Percentiles rank a stretch among this genome's conserved stretches.
These are phyloP conservation scores for Elgaria multicarinata DNA, from an alignment of 2,113 vertebrate genomes.

Conservation along the genomic window DNA sequence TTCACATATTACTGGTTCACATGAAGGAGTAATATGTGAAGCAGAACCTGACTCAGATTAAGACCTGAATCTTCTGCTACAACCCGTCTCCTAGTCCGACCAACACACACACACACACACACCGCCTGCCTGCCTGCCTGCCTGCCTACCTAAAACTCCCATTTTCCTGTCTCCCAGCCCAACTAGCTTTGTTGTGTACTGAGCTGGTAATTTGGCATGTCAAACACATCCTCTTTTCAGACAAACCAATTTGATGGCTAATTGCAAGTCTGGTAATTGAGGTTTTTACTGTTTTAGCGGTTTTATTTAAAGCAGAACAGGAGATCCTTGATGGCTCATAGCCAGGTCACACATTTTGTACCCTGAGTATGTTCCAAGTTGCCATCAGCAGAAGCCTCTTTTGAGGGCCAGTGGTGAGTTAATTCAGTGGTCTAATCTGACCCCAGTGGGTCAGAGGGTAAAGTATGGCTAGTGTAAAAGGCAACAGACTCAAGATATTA, in stretches of 20 bases:
- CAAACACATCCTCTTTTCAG: slow-evolving; percentile 17
- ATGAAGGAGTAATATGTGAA: too few relatives aligned
- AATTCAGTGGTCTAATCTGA: not conserved
- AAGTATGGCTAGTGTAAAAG: too few relatives aligned
- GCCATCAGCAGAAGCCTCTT: slow-evolving; percentile 38
- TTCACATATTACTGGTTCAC: not conserved
- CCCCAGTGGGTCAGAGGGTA: too few relatives aligned
- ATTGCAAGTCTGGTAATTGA: not conserved
- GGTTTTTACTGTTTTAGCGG: slow-evolving; percentile 19
- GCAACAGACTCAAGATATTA: too few relatives aligned
- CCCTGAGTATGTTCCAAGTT: not conserved
- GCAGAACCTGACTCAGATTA: not conserved
- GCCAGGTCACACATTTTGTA: not conserved
- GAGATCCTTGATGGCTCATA: accelerated
- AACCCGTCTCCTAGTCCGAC: not conserved
- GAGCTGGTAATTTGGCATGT: slow-evolving; percentile 23
- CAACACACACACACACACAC: too few relatives aligned
- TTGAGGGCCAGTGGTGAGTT: not conserved
- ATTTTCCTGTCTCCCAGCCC: slow-evolving; percentile 1
- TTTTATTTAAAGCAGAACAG: slow-evolving; percentile 18
- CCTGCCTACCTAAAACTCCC: not conserved
- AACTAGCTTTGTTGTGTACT: not conserved
- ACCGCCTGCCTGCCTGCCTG: too few relatives aligned
- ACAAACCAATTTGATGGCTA: slow-evolving; percentile 27
- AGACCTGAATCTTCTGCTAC: not conserved